Evolutionary conservation across 1,140 invertebrate genomes (phyloP).

Genomic region (Habropoda laboriosa): DNA sequence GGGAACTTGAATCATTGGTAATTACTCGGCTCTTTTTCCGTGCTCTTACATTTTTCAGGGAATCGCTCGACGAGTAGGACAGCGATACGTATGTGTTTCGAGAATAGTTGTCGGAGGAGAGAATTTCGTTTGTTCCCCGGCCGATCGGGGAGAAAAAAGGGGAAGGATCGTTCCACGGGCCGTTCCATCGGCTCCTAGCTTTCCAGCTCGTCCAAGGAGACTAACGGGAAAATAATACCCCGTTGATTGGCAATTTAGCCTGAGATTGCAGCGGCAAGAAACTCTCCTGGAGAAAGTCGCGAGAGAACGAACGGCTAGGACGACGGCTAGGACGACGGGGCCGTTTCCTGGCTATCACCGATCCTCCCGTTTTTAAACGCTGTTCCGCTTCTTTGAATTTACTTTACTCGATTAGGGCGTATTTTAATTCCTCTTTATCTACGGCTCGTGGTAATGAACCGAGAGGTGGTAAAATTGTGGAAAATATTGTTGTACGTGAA

Average conservation of each 20-base stretch:
- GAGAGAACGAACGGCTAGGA: slow-evolving; percentile 56
- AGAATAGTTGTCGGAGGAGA: not conserved
- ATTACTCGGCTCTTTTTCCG: not conserved
- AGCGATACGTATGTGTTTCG: not conserved
- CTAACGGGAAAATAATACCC: slow-evolving; percentile 78
- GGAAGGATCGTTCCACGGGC: slow-evolving; percentile 34
- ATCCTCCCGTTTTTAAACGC: slow-evolving; percentile 34
- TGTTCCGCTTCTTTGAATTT: slow-evolving; percentile 16
- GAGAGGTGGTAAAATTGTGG: too few relatives aligned
- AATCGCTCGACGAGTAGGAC: too few relatives aligned
- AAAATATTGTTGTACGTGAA: too few relatives aligned
- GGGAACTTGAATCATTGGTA: not conserved
- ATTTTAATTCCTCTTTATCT: slow-evolving; percentile 36
- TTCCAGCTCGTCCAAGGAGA: slow-evolving; percentile 49
- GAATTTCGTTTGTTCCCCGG: not conserved
- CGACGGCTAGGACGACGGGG: slow-evolving; percentile 22
- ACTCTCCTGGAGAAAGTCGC: slow-evolving; percentile 45
- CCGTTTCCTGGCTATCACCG: slow-evolving; percentile 30
- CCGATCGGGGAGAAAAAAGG: slow-evolving; percentile 12
- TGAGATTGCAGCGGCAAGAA: slow-evolving; percentile 73
- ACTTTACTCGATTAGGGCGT: slow-evolving; percentile 33
- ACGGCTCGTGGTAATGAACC: too few relatives aligned
- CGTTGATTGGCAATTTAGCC: slow-evolving; percentile 78
- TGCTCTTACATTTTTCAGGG: not conserved
- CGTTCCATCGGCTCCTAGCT: not conserved